These are phyloP conservation scores for Aleiodes testaceus DNA, from an alignment of 2,888 invertebrate genomes.

Conservation along the genomic window DNA sequence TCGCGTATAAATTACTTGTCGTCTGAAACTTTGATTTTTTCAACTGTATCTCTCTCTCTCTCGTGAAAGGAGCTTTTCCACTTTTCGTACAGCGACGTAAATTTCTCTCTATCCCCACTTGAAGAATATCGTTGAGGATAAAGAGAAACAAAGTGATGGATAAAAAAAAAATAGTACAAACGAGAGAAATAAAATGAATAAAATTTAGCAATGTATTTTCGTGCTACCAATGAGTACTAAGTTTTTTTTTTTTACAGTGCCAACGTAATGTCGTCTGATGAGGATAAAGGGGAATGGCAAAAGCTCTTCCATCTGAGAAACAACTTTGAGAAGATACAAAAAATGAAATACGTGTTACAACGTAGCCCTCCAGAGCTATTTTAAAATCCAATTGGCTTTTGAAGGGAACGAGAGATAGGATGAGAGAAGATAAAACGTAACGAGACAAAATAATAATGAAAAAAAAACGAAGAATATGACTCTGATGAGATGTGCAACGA, in stretches of 20 bases:
- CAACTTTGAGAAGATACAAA: slow-evolving; percentile 28
- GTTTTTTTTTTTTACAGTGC: background rate
- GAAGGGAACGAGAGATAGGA: slow-evolving; percentile 27
- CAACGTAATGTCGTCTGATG: slow-evolving; percentile 24
- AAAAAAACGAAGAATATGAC: slow-evolving; percentile 8
- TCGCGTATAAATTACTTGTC: slow-evolving; percentile 59
- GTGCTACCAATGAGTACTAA: slow-evolving; percentile 58
- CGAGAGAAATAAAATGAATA: slow-evolving; percentile 8
- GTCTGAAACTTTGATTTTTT: slow-evolving; percentile 54
- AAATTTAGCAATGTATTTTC: slow-evolving; percentile 66
- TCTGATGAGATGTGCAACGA: slow-evolving; percentile 31
- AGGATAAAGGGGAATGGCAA: slow-evolving; percentile 23
- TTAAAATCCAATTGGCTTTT: slow-evolving; percentile 31
- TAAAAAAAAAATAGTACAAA: background rate
- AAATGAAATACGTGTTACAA: slow-evolving; percentile 17
- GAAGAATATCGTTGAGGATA: slow-evolving; percentile 14
- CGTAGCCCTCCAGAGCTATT: slow-evolving; percentile 14
- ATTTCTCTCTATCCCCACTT: slow-evolving; percentile 6
- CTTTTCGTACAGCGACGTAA: background rate
- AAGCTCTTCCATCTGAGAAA: slow-evolving; percentile 21
- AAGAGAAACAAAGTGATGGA: slow-evolving; percentile 30
- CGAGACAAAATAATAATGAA: slow-evolving; percentile 24
- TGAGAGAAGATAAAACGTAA: slow-evolving; percentile 42
- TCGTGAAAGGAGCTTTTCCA: background rate
- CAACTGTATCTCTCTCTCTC: slow-evolving; percentile 36